Percentiles rank a stretch among this genome's conserved stretches.
Conservation (phyloP, 2,113 vertebrate species). For the Empidonax traillii region DNA sequence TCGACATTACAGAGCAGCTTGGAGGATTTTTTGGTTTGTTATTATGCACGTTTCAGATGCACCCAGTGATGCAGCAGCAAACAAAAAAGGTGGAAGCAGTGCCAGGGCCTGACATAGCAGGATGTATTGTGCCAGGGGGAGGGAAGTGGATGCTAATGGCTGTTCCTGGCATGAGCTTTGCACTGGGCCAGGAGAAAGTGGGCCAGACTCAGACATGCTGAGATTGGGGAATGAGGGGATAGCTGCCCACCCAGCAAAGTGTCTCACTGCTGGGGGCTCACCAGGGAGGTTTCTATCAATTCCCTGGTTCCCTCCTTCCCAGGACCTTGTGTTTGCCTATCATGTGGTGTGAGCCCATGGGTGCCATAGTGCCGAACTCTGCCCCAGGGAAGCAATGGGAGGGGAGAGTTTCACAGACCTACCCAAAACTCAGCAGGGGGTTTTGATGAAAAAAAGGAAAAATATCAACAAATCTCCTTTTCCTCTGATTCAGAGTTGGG, state of each 20-base stretch:
- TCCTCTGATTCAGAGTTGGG: slow-evolving; percentile 11
- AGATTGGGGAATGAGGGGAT: background rate
- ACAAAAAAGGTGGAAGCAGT: background rate
- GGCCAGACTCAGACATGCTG: background rate
- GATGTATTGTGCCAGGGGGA: background rate
- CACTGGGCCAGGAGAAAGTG: background rate
- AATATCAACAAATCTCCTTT: background rate
- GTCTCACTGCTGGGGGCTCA: background rate
- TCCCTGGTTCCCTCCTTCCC: background rate
- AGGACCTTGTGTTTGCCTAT: background rate
- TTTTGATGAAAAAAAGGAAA: slow-evolving; percentile 15
- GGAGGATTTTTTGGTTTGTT: background rate
- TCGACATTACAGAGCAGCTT: background rate
- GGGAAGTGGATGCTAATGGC: accelerated
- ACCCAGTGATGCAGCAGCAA: background rate
- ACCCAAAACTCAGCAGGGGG: background rate
- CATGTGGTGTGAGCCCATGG: background rate
- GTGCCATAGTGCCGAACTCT: background rate
- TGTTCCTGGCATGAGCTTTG: background rate
- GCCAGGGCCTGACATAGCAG: background rate
- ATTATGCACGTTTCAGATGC: background rate
- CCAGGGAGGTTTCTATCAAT: background rate
- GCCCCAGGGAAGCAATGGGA: background rate
- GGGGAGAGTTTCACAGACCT: background rate
- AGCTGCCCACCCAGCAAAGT: background rate